Base-by-base conservation (phyloP, 2,888 invertebrate species). In the Lobophora halterata region DNA sequence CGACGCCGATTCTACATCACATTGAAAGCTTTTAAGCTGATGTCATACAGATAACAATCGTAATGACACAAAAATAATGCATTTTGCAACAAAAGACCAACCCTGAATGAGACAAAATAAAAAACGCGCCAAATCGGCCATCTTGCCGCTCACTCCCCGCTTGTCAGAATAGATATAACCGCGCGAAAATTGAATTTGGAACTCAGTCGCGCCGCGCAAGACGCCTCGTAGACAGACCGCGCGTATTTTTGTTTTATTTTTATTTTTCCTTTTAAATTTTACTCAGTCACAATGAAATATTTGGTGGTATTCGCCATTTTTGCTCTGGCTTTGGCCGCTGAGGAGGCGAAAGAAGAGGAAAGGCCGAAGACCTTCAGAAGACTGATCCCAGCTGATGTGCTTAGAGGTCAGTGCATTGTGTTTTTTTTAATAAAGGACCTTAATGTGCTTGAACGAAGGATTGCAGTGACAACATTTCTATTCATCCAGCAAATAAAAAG, bases 351-450 rank as follows among this genome's bases (percentile, higher is more conserved):
- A 56, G 83, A 82, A 45, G 89, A 89, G 21, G 89, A 90, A 3
- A 88, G 89, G 44, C 89, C 92, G 29, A 94, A 92, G 76, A 92
- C 94, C 26, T 96, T 90, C 89, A 93, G 91, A 66, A 89, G 96
- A 53, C 88, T 96, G 55, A 96, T 96, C 61, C 96, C 96, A 21
- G 96, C 96, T 61, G 96, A 96, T 80, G 95, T 95, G 19, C 89
- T 96, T 49, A 92, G 96, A 91, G 96, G 96, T 96, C 86, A 89
- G 90, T 88, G 58, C 5, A 30, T 49, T 19, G 12, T 28, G 13
- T 27, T 20, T 37, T 30, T 16, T 39, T 14, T 5, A 39, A 34
- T 49, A 20, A 11, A 16, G 31, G 19, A 18, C 14, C 18, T 6
- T 31, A 30, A 25, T 11, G 26, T n/a, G 3, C n/a, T 6, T 20